Evolutionary conservation across 2,888 invertebrate species (phyloP).

Genomic region (Thera obeliscata): DNA sequence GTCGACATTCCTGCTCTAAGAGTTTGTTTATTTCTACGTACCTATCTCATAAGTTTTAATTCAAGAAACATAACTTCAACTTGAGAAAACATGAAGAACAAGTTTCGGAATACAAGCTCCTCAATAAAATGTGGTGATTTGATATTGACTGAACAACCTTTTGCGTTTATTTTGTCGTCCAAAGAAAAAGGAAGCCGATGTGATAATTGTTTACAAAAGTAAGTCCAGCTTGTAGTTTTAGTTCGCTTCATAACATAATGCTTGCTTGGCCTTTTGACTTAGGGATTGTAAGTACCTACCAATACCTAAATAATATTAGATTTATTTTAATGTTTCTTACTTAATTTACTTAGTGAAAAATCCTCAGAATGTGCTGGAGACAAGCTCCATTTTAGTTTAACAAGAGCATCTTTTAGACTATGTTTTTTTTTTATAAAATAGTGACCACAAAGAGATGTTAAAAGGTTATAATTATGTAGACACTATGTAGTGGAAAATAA

Average conservation of each 20-base stretch:
- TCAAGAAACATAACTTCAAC: conserved; percentile 29
- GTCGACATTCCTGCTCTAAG: conserved; percentile 51
- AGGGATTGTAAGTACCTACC: no score
- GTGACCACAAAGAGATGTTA: no score
- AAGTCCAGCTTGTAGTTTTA: conserved; percentile 55
- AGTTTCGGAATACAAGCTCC: conserved; percentile 64
- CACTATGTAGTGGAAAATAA: no score
- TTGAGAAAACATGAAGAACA: conserved; percentile 71
- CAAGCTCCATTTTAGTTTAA: no score
- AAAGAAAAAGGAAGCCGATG: conserved; percentile 89
- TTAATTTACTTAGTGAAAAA: not conserved
- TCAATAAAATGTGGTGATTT: conserved; percentile 86
- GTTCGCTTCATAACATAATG: no score
- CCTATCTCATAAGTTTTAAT: conserved; percentile 24
- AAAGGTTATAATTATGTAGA: no score
- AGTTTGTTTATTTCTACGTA: not conserved
- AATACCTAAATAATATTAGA: no score
- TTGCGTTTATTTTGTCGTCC: conserved; percentile 89
- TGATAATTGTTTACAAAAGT: conserved; percentile 91
- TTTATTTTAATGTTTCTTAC: no score
- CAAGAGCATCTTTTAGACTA: no score
- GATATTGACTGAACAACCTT: conserved; percentile 89
- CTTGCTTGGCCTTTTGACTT: no score
- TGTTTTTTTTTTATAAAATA: no score
- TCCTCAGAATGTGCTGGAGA: not conserved